phyloP scores from a whole-genome alignment of 2,797 vertebrate species.

The Buceros bicornis region DNA sequence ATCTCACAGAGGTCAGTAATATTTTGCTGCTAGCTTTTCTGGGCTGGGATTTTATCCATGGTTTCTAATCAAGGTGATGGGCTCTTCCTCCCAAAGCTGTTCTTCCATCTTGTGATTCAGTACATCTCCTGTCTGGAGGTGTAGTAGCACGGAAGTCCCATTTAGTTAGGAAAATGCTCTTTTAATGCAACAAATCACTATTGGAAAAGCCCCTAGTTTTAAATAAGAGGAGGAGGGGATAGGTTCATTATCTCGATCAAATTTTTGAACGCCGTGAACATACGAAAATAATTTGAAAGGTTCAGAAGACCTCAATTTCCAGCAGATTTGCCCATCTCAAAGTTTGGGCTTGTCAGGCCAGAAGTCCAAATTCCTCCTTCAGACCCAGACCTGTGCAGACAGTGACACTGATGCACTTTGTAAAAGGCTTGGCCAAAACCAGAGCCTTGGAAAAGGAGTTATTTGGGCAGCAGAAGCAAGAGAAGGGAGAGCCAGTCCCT shows the following conservation, averaged over 20 bases:
- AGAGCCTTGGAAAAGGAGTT: conserved; percentile 29
- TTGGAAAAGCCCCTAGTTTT: not conserved
- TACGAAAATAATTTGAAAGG: not conserved
- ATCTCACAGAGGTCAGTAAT: not conserved
- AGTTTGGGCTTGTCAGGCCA: not conserved
- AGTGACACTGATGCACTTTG: conserved; percentile 1
- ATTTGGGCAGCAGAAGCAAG: conserved; percentile 27
- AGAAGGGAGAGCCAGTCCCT: conserved; percentile 23
- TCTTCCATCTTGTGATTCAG: not conserved
- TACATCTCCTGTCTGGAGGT: conserved; percentile 6
- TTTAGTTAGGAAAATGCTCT: conserved; percentile 36
- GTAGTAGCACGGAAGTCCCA: conserved; percentile 39
- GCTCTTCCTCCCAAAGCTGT: not conserved
- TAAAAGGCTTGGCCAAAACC: conserved; percentile 23
- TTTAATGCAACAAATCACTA: conserved; percentile 41
- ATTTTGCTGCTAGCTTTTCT: not conserved
- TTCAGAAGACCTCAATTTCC: conserved; percentile 40
- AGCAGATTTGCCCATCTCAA: not conserved
- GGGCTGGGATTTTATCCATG: not conserved
- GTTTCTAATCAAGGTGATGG: conserved; percentile 15
- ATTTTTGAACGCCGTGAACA: conserved; percentile 10
- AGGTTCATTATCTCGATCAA: conserved; percentile 15
- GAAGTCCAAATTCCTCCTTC: conserved; percentile 11
- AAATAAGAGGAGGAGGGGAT: not conserved
- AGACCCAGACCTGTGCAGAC: not conserved